These are phyloP conservation scores for Eupithecia tripunctaria DNA, from an alignment of 2,888 invertebrate species.

Conservation along the genomic window DNA sequence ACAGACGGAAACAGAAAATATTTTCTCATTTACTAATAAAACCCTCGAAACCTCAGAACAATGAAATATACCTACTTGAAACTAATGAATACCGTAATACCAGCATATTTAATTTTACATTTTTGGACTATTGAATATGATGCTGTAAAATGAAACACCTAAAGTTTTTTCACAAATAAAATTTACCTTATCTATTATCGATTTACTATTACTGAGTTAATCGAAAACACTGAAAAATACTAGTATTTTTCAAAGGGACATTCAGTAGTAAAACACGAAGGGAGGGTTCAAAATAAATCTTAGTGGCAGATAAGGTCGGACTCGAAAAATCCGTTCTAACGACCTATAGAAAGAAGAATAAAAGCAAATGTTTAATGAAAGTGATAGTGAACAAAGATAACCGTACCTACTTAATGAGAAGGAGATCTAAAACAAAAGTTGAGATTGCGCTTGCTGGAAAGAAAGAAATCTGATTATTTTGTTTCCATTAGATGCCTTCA, in stretches of 20 bases:
- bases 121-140: not conserved
- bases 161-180: not conserved
- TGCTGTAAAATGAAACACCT: not conserved
- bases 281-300: constrained; percentile 35
- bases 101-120: not conserved
- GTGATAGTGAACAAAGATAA: constrained; percentile 41
- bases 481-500: not conserved
- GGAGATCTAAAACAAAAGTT: constrained; percentile 21
- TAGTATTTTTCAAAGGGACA: constrained; percentile 21
- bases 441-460: constrained; percentile 1
- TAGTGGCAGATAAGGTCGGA: constrained; percentile 34
- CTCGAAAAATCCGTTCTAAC: constrained; percentile 34
- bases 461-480: constrained; percentile 10
- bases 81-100: not conserved
- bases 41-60: not conserved
- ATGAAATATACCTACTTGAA: not conserved
- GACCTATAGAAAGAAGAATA: constrained; percentile 58
- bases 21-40: not conserved
- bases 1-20: not conserved
- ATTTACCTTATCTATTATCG: not conserved
- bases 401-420: constrained; percentile 28
- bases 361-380: constrained; percentile 49
- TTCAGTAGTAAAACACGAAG: constrained; percentile 31
- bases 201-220: not conserved
- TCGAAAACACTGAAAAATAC: constrained; percentile 16